Evolutionary conservation across 2,888 invertebrate species (phyloP).

Genomic region (Eledone cirrhosa): DNA sequence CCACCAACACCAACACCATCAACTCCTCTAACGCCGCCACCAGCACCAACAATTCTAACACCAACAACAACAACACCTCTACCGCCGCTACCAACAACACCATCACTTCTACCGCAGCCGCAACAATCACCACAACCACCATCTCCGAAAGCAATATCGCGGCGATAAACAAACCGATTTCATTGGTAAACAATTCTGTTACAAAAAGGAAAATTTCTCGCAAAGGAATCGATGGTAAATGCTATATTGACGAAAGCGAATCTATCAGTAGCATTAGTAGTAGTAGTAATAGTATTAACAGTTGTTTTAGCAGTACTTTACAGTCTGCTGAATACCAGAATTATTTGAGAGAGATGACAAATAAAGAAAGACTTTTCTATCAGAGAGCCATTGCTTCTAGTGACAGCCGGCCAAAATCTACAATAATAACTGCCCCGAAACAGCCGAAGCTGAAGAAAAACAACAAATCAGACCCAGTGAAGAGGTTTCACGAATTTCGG

Average conservation of each 20-base stretch:
- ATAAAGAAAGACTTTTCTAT: background rate
- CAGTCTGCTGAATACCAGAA: background rate
- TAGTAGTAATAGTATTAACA: background rate
- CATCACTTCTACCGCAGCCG: too few species aligned
- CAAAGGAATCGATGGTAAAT: background rate
- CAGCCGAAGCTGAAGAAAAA: slow-evolving; percentile 1
- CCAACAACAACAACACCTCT: too few species aligned
- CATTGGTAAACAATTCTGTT: too few species aligned
- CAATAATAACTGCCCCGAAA: background rate
- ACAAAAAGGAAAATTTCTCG: slow-evolving; percentile 8
- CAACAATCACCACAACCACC: too few species aligned
- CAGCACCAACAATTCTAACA: too few species aligned
- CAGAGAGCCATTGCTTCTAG: background rate
- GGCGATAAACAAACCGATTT: too few species aligned
- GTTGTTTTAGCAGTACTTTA: background rate
- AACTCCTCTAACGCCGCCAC: too few species aligned
- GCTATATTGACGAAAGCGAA: background rate
- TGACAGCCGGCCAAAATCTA: background rate
- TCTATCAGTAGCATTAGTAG: background rate
- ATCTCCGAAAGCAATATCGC: too few species aligned
- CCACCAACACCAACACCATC: too few species aligned
- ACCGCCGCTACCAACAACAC: too few species aligned
- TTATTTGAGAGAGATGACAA: slow-evolving; percentile 3
- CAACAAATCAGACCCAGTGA: slow-evolving; percentile 60
- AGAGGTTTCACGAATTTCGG: slow-evolving; percentile 59